These are phyloP conservation scores for Notothenia rossii DNA, from an alignment of 2,113 vertebrate genomes.

Conservation along the genomic window DNA sequence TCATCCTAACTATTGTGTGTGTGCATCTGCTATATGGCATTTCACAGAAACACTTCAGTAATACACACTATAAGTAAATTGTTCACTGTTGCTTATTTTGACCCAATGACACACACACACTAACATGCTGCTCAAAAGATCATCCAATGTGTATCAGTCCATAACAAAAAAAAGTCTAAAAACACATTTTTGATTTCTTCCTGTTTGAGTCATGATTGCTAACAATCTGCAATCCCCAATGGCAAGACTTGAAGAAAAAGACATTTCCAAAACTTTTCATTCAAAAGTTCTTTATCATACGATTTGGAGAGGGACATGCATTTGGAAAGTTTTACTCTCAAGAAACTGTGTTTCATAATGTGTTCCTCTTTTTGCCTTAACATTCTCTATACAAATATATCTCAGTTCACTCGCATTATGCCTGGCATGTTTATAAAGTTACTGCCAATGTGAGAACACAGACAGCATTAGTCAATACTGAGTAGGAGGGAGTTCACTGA, in stretches of 20 bases:
- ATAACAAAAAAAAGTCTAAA: background rate
- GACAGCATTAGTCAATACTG: slow-evolving; percentile 8
- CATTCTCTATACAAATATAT: slow-evolving; percentile 1
- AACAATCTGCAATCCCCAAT: background rate
- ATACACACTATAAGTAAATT: too few species aligned
- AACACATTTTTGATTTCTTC: background rate
- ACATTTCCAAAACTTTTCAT: background rate
- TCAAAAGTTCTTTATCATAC: background rate
- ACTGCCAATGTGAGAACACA: slow-evolving; percentile 8
- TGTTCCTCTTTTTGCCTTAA: background rate
- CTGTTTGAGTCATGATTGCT: background rate
- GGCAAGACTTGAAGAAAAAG: background rate
- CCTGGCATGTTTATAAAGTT: slow-evolving; percentile 16
- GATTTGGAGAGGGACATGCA: background rate
- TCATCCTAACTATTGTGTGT: too few species aligned
- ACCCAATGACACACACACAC: background rate
- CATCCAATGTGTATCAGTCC: slow-evolving; percentile 14
- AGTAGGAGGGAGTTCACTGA: slow-evolving; percentile 16
- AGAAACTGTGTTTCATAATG: background rate
- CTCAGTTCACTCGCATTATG: slow-evolving; percentile 6
- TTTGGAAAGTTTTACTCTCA: background rate
- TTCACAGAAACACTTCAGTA: too few species aligned
- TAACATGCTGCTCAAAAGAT: background rate
- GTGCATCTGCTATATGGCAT: too few species aligned
- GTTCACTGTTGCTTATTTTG: background rate